Evolutionary conservation across 2,888 invertebrate species (phyloP).

Genomic region (Lochmaea crataegi): DNA sequence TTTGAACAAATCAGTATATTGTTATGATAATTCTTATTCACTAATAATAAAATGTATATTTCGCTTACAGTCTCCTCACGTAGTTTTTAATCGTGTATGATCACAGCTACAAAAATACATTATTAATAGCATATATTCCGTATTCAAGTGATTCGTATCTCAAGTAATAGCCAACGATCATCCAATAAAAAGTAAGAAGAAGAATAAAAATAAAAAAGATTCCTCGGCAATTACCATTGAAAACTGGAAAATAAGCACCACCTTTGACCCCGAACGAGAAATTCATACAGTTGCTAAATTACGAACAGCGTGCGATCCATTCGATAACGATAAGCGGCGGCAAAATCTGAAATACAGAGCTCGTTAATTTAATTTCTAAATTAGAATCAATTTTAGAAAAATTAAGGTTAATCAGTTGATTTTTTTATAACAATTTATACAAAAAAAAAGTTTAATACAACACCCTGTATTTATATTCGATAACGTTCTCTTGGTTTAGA

Average conservation of each 20-base stretch:
- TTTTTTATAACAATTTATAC: not conserved
- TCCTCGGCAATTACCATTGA: slow-evolving; percentile 37
- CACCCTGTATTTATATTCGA: no score
- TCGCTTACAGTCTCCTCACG: not conserved
- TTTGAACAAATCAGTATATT: no score
- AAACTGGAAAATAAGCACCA: slow-evolving; percentile 37
- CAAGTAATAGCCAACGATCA: slow-evolving; percentile 21
- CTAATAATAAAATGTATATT: not conserved
- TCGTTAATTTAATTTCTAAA: slow-evolving; percentile 42
- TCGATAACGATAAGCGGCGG: slow-evolving; percentile 41
- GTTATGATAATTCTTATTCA: no score
- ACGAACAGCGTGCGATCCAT: slow-evolving; percentile 41
- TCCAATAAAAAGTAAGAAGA: slow-evolving; percentile 20
- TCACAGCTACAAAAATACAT: slow-evolving; percentile 8
- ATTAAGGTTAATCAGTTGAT: not conserved
- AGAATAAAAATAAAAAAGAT: slow-evolving; percentile 20
- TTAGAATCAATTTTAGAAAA: slow-evolving; percentile 6
- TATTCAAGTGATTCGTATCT: slow-evolving; percentile 19
- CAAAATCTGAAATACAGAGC: slow-evolving; percentile 39
- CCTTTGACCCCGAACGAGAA: slow-evolving; percentile 36
- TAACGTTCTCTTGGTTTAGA: no score
- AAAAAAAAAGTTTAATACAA: no score
- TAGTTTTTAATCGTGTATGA: slow-evolving; percentile 7
- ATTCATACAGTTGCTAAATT: slow-evolving; percentile 44
- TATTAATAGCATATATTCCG: slow-evolving; percentile 25